phyloP scores from a whole-genome alignment of 2,888 invertebrate species.

The Rhagonycha lutea region DNA sequence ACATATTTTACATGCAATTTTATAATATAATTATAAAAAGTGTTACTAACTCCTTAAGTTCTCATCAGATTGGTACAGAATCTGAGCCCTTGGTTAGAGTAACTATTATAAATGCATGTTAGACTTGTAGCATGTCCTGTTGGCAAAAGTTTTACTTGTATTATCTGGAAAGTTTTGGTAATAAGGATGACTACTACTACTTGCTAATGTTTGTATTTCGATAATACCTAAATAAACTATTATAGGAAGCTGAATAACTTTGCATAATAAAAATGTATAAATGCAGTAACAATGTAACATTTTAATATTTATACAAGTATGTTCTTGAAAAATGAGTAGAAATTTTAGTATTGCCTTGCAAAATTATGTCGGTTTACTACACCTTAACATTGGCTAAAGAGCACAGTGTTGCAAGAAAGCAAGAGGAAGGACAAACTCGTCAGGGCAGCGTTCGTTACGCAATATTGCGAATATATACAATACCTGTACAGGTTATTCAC shows the following conservation, averaged over 20 bases:
- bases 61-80: background rate
- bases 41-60: background rate
- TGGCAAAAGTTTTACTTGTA: background rate
- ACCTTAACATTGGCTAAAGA: conserved; percentile 36
- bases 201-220: background rate
- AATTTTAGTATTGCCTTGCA: conserved; percentile 2
- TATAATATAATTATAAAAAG: background rate
- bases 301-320: background rate
- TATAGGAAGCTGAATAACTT: background rate
- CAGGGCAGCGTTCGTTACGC: conserved; percentile 48
- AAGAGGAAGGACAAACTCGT: conserved; percentile 47
- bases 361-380: conserved; percentile 14
- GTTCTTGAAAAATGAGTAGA: conserved; percentile 1
- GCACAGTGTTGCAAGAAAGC: conserved; percentile 31
- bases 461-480: conserved; percentile 49
- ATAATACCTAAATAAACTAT: background rate
- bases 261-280: background rate
- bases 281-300: background rate
- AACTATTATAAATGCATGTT: background rate
- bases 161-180: background rate
- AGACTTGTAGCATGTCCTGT: background rate
- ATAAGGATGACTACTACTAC: background rate
- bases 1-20: no score
- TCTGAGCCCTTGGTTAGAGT: background rate
- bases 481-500: conserved; percentile 52